Conservation (phyloP, 2,113 vertebrate species). For the Hymenochirus boettgeri region DNA sequence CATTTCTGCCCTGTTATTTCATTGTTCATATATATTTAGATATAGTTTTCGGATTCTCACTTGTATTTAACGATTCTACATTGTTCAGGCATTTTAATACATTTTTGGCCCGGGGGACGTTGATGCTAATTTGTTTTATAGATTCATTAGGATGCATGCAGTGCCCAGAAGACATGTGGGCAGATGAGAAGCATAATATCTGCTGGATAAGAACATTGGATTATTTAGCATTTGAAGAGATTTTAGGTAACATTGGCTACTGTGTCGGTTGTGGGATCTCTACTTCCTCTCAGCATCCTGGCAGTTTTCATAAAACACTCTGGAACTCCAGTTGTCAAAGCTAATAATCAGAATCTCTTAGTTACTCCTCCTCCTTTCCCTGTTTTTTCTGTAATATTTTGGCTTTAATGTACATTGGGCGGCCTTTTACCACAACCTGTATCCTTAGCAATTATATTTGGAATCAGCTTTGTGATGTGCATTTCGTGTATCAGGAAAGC, state of each 20-base stretch:
- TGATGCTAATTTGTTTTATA: constrained; percentile 41
- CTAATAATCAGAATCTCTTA: constrained; percentile 42
- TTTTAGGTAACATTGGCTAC: not conserved
- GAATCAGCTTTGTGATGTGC: constrained; percentile 7
- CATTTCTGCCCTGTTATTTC: too few relatives aligned
- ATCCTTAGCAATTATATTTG: not conserved
- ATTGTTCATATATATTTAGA: too few relatives aligned
- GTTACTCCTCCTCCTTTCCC: constrained; percentile 15
- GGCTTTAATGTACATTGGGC: constrained; percentile 11
- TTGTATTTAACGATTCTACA: not conserved
- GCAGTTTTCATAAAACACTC: constrained; percentile 3
- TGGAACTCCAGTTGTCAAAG: constrained; percentile 18
- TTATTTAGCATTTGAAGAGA: constrained; percentile 5
- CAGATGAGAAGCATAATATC: constrained; percentile 34
- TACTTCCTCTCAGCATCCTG: not conserved
- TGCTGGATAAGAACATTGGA: constrained; percentile 47
- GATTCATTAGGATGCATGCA: constrained; percentile 45
- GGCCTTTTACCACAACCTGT: not conserved
- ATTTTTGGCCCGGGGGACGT: too few relatives aligned
- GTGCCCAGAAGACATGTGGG: constrained; percentile 47
- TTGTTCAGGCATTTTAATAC: too few relatives aligned
- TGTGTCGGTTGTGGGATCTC: not conserved
- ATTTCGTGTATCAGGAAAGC: constrained; percentile 4
- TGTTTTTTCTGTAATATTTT: constrained; percentile 12
- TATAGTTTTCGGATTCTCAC: too few relatives aligned